Percentiles rank a stretch among this genome's conserved stretches.
phyloP scores from a whole-genome alignment of 2,113 vertebrate genomes.

The Cercopithecus mona region DNA sequence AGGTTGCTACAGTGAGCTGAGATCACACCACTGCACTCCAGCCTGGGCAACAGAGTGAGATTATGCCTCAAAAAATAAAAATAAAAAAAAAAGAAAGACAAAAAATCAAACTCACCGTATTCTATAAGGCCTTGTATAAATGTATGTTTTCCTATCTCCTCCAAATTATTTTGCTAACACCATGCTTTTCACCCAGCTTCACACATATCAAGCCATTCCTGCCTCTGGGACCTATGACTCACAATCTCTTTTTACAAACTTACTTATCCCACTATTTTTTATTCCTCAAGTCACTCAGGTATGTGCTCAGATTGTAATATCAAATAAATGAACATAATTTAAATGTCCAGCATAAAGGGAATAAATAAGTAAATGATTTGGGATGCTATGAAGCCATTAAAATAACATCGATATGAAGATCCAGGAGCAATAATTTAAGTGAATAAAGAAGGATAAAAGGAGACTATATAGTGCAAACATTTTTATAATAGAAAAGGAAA shows the following conservation, averaged over 20 bases:
- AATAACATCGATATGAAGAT: background rate
- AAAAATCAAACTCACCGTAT: background rate
- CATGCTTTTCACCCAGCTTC: background rate
- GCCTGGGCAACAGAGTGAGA: too few relatives aligned
- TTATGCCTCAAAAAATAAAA: too few relatives aligned
- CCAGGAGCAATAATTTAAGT: background rate
- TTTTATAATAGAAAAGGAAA: background rate
- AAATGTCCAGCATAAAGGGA: background rate
- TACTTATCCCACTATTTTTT: fast-evolving
- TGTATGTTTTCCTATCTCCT: background rate
- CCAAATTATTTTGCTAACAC: background rate
- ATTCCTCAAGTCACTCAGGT: background rate
- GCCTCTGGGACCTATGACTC: background rate
- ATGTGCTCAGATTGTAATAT: background rate
- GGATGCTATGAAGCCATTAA: background rate
- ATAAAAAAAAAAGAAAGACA: background rate
- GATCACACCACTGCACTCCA: too few relatives aligned
- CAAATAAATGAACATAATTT: background rate
- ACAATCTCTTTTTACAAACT: background rate
- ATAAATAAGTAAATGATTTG: background rate
- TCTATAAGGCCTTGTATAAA: background rate
- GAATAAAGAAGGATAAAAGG: background rate
- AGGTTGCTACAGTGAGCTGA: too few relatives aligned
- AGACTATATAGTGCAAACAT: background rate
- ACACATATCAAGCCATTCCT: background rate